Conservation (phyloP, 2,888 invertebrate genomes). For the Abscondita cerata region DNA sequence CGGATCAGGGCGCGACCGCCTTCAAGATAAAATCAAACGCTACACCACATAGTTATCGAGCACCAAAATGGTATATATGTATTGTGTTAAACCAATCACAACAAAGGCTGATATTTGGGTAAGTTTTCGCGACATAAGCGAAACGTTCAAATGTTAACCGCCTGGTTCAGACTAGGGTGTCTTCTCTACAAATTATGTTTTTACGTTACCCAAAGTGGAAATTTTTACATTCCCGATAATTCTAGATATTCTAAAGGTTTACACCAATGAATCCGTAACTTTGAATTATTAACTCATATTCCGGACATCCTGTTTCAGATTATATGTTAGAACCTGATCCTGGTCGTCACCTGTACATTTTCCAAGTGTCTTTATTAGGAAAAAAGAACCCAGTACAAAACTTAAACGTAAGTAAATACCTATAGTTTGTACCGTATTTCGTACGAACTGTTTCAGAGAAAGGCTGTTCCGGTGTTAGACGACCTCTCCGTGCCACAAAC, state of each 20-base stretch:
- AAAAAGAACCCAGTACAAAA: constrained; percentile 82
- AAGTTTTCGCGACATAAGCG: too few species aligned
- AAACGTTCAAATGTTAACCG: background rate
- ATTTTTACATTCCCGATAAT: constrained; percentile 83
- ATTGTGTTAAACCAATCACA: constrained; percentile 80
- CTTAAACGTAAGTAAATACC: constrained; percentile 68
- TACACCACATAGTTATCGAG: constrained; percentile 92
- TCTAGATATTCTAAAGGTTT: constrained; percentile 75
- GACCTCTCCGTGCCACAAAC: constrained; percentile 70
- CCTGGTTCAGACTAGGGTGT: constrained; percentile 87
- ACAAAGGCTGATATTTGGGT: constrained; percentile 92
- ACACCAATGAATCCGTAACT: constrained; percentile 76
- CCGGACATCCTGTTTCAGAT: too few species aligned
- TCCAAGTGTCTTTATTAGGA: constrained; percentile 76
- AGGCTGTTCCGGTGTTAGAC: constrained; percentile 68
- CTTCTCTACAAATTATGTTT: constrained; percentile 88
- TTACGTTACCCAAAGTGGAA: constrained; percentile 91
- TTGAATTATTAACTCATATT: too few species aligned
- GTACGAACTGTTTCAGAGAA: constrained; percentile 64
- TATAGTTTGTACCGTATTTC: background rate
- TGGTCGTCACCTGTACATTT: constrained; percentile 85
- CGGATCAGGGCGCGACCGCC: constrained; percentile 68
- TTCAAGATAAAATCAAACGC: constrained; percentile 86
- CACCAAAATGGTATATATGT: constrained; percentile 94
- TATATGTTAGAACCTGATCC: constrained; percentile 87